phyloP scores from a whole-genome alignment of 2,113 vertebrate species.

The Pomatorhinus ruficollis region DNA sequence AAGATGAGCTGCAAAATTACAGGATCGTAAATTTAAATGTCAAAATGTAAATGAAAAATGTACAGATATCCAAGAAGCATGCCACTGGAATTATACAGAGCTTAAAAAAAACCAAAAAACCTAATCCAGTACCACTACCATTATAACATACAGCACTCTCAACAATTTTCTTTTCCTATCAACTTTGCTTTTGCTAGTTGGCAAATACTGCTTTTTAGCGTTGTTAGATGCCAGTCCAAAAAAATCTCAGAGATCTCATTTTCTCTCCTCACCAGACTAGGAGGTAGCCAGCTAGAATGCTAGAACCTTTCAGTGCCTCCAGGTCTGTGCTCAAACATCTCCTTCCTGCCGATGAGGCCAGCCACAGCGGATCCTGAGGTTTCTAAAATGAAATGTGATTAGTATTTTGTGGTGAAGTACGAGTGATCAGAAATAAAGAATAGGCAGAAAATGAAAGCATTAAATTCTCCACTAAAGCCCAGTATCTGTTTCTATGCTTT shows the following conservation, averaged over 20 bases:
- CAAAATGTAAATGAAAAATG: conserved; percentile 66
- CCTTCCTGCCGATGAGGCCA: neutral
- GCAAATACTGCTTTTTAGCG: conserved; percentile 43
- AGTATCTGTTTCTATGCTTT: neutral
- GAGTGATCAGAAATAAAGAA: conserved; percentile 29
- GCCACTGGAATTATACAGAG: conserved; percentile 16
- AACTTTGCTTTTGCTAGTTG: conserved; percentile 33
- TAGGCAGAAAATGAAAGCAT: neutral
- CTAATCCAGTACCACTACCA: neutral
- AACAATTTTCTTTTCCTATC: conserved; percentile 40
- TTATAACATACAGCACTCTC: conserved; percentile 11
- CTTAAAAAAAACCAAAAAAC: neutral
- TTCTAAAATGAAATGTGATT: conserved; percentile 40
- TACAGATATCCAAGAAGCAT: conserved; percentile 25
- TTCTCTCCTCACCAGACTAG: neutral
- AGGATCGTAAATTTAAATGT: conserved; percentile 60
- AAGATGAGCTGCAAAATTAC: conserved; percentile 70
- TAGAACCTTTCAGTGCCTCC: neutral
- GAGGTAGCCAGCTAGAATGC: neutral
- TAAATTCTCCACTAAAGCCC: neutral
- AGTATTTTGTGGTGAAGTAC: conserved; percentile 25
- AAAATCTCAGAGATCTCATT: conserved; percentile 2
- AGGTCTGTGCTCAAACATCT: neutral
- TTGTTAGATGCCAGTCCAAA: conserved; percentile 27
- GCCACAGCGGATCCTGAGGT: neutral